These are phyloP conservation scores for Barnardius zonarius DNA, from an alignment of 2,113 vertebrate genomes.

Conservation along the genomic window DNA sequence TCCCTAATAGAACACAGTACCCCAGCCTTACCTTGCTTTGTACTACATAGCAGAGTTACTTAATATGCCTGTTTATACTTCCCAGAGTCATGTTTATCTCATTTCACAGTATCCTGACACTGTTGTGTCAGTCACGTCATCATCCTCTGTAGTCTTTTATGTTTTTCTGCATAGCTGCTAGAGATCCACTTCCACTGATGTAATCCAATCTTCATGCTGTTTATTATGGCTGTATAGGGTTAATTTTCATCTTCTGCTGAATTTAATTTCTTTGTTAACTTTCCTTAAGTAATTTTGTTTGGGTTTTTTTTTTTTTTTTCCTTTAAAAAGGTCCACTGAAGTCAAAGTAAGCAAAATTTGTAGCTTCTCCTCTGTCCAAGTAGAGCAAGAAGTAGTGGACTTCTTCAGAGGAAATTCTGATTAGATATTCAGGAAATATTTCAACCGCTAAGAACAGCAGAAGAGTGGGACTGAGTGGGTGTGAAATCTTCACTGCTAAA, in stretches of 20 bases:
- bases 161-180: not conserved
- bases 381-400: not conserved
- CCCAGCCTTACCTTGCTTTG: not conserved
- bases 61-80: not conserved
- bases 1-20: not conserved
- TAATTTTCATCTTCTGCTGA: not conserved
- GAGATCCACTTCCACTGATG: not conserved
- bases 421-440: constrained; percentile 35
- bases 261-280: not conserved
- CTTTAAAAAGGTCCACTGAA: not conserved
- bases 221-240: not conserved
- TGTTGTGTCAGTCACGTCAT: not conserved
- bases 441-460: constrained; percentile 48
- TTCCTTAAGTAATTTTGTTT: not conserved
- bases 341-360: not conserved
- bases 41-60: not conserved
- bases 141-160: not conserved
- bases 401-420: constrained; percentile 8
- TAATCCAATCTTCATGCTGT: not conserved
- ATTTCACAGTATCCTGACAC: not conserved
- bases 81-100: not conserved
- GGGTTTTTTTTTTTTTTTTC: not conserved
- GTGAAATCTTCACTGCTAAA: constrained; percentile 28
- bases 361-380: not conserved
- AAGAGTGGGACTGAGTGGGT: constrained; percentile 64